Base-by-base conservation (phyloP, 1,140 invertebrate genomes). In the Oncopeltus fasciatus region DNA sequence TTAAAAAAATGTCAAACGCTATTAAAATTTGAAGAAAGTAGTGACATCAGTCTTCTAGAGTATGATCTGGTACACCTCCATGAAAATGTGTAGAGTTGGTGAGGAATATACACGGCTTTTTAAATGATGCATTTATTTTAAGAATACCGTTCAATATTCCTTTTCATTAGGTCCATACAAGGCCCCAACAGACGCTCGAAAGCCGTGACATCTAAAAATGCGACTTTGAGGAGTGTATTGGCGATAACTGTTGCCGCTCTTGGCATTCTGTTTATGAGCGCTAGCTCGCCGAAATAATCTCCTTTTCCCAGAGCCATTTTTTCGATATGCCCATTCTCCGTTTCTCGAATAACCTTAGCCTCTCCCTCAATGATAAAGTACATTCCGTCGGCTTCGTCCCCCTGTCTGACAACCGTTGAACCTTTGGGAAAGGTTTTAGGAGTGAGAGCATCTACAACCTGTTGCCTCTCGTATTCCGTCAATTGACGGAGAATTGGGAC, bases 351-450 rank as follows among this genome's bases (percentile, higher is more conserved):
- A 31, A 94, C 86, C 31, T 38, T 14, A 2, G 26, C 49, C 44
- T 81, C 79, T 33, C 95, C 95, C 61, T 90, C 83, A 76, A 97
- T 93, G 27, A 98, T 84, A 75, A 98, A 96, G 77, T 93, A 96
- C 91, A 97, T 95, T 47, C 94, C 94, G 75, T 96, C 90, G 33
- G 92, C 94, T n/a, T 80, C 81, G 71, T 96, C 91, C 12, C 92
- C 92, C 76, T 96, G 91, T 71, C 84, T 83, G 68, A 97, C 95
- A 70, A 97, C 95, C 69, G 83, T 77, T 64, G 91, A 83, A 53
- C 85, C 86, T 69, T 85, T 77, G 51, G 76, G 72, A 74, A 83
- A 92, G 24, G 80, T 79, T 72, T 85, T 85, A 27, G 92, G 85
- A 67, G 85, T 78, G 56, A 98, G 79, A 43, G 94, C 94, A 76